Base-by-base conservation (phyloP, 2,113 vertebrate species). In the Hepsetus odoe region DNA sequence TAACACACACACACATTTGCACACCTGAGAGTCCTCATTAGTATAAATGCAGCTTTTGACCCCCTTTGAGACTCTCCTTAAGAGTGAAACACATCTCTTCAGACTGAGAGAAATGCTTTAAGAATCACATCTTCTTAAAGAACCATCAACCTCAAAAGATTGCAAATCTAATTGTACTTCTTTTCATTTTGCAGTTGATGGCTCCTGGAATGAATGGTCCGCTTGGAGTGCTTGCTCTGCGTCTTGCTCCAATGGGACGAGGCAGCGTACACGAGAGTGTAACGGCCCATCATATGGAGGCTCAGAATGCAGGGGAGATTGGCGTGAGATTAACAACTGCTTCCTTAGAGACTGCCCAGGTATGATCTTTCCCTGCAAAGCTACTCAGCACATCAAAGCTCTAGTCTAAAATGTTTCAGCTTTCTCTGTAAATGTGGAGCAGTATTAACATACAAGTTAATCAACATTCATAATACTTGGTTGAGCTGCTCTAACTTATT, bases 141-240 rank as follows among this genome's bases (percentile, higher is more conserved):
- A 24, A 1, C 9, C 0, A 1, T 8, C 4, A 6, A 5, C 46
- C 1, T 24, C 7, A 24, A 2, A 9, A 5, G 18, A 67, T 59
- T 38, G 10, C 28, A 35, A 62, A 0, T 6, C 1, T 3, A n/a
- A 46, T 22, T 81, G 53, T 74, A 80, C 40, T 35, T 62, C 61
- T 20, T 71, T 81, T 91, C 78, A 87, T 91, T 92, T 90, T 90
- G 92, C 92, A 99, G 98, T 99, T 92, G 97, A 99, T 0, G 98
- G 97, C 78, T 94, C 92, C 87, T 99, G 98, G 98, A 98, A 96
- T 0, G 97, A 99, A 1, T 99, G 98, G 98, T 96, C 98, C 2
- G 92, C 92, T 74, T 99, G 98, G 97, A 98, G 85, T 70, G 46
- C 91, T 0, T 99, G 98, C 88, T 97, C 98, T 0, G 84, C 94